Conservation (phyloP, 2,888 invertebrate genomes). For the Apoderus coryli region DNA sequence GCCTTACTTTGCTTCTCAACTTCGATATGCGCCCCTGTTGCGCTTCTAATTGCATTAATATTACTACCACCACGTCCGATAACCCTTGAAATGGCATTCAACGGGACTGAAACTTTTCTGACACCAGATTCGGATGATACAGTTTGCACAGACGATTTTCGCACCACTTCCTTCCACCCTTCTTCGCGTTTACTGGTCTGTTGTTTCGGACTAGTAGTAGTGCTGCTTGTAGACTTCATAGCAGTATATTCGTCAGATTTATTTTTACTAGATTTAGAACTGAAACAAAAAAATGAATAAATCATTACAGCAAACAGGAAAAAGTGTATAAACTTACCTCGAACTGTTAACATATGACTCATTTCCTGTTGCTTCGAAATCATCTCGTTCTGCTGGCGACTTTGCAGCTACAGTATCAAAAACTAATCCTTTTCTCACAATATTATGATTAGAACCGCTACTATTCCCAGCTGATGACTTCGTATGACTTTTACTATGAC, state of each 20-base stretch:
- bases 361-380: constrained; percentile 56
- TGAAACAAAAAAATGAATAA: not conserved
- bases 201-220: constrained; percentile 51
- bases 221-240: too few relatives aligned
- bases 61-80: constrained; percentile 96
- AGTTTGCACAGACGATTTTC: constrained; percentile 38
- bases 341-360: too few relatives aligned
- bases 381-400: constrained; percentile 59
- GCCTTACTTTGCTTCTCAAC: constrained; percentile 94
- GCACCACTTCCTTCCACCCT: constrained; percentile 86
- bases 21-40: constrained; percentile 95
- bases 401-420: constrained; percentile 59
- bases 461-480: not conserved
- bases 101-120: constrained; percentile 88
- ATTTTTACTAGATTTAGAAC: constrained; percentile 5
- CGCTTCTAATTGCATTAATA: constrained; percentile 93
- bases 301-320: too few relatives aligned
- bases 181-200: constrained; percentile 59
- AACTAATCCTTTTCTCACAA: constrained; percentile 42
- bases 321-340: too few relatives aligned
- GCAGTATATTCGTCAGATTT: too few relatives aligned
- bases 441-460: not conserved
- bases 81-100: constrained; percentile 89
- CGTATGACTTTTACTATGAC: not conserved
- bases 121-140: constrained; percentile 39